Base-by-base conservation (phyloP, 2,797 vertebrate genomes). In the Leptatherina wallacei region DNA sequence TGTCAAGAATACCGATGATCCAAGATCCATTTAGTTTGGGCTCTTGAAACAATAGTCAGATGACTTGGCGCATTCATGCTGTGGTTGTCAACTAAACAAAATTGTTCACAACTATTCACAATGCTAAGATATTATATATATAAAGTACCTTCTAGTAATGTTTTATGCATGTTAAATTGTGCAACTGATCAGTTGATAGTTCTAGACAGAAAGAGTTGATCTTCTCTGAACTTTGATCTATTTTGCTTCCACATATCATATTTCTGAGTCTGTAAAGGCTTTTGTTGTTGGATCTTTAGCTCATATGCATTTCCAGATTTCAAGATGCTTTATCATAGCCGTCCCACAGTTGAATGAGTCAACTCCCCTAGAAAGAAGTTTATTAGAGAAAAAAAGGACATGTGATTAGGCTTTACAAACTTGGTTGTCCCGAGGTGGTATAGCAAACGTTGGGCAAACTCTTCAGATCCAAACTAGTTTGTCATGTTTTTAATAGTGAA, bases 221-320 rank as follows among this genome's bases (percentile, higher is more conserved):
- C 6, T 38, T 30, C n/a, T 24, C 11, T 57, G 44, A 61, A 22
- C 57, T 80, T 0, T 51, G 33, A 59, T 76, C 33, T n/a, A 3
- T 40, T 66, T 69, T 35, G 6, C 59, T 13, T 72, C 22, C 44
- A 70, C 38, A 44, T 22, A 27, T 77, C 62, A 47, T 61, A 55
- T 70, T 72, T 20, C 18, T n/a, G 51, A 58, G 30, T 51, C 42
- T 79, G 56, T 61, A 35, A n/a, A 81, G 56, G 66, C 71, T 61
- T 79, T 80, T 65, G 51, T 78, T 85, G 76, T 62, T 77, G 62
- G 33, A 57, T 67, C 30, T 65, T 40, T 33, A 6, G 1, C 62
- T 30, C 67, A 63, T 75, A 47, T 73, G 42, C 14, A 24, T 49
- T n/a, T 60, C 27, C 3, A 58, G 35, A 70, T 65, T 59, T 36